Base-by-base conservation (phyloP, 2,797 vertebrate genomes). In the Sciurus carolinensis region DNA sequence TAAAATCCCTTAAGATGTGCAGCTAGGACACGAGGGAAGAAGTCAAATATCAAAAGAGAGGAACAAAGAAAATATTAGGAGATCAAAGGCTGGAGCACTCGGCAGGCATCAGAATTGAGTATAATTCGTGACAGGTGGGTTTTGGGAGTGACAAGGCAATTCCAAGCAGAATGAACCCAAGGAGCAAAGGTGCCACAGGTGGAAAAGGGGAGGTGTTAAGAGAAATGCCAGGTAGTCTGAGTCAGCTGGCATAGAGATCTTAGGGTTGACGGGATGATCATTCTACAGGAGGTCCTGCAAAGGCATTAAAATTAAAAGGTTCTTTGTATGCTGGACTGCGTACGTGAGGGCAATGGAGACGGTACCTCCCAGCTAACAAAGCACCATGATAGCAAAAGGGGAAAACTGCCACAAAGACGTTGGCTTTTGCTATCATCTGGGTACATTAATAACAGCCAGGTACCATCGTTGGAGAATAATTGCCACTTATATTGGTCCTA, bases 21-120 rank as follows among this genome's bases (percentile, higher is more conserved):
- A 39, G 12, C 11, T 26, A 72, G 39, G 33, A 42, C 6, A 64
- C 94, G 59, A 92, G n/a, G 39, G 26, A 86, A 79, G 67, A 69
- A 47, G 54, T 73, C 47, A 92, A 81, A 59, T 83, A 87, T 89
- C 87, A 95, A 92, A 96, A 92, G 54, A 66, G 9, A 86, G 30
- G 47, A 91, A 93, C 72, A 94, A 87, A 97, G 76, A 87, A 64
- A 93, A 91, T 64, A 57, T 12, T 12, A 39, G 44, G n/a, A 90
- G 75, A 93, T 95, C 67, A 94, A 97, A 96, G 80, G 14, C 73
- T 6, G 6, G 57, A 79, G 9, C 66, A 33, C 36, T 39, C 81
- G n/a, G 71, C 54, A 92, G 50, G 28, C 67, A 85, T 82, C 59
- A 77, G 93, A 84, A 87, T 75, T 62, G 62, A 91, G 42, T 52